These are phyloP conservation scores for Mechanitis mazaeus DNA, from an alignment of 2,888 invertebrate species.

Conservation along the genomic window DNA sequence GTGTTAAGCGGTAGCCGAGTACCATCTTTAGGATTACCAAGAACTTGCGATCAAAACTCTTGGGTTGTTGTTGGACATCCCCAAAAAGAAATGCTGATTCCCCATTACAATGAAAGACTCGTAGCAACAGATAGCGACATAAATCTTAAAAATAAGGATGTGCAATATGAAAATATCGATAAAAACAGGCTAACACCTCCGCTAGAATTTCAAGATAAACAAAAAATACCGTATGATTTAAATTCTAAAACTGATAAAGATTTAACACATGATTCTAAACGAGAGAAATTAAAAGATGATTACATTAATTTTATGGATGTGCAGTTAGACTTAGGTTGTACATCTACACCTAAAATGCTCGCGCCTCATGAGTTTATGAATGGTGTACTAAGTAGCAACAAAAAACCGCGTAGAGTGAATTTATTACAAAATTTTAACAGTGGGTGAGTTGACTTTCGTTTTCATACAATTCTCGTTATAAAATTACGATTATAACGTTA, in stretches of 20 bases:
- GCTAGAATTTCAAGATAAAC: slow-evolving; percentile 67
- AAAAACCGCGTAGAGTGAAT: slow-evolving; percentile 52
- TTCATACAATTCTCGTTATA: not conserved
- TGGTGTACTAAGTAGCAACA: slow-evolving; percentile 43
- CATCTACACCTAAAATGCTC: slow-evolving; percentile 71
- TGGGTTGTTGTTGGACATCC: slow-evolving; percentile 69
- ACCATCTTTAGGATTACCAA: slow-evolving; percentile 64
- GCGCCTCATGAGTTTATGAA: slow-evolving; percentile 63
- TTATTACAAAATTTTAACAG: slow-evolving; percentile 61
- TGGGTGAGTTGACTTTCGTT: slow-evolving; percentile 52
- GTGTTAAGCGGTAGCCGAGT: slow-evolving; percentile 60
- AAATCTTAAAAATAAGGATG: slow-evolving; percentile 44
- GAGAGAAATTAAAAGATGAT: slow-evolving; percentile 70
- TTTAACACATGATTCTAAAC: slow-evolving; percentile 63
- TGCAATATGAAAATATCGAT: slow-evolving; percentile 40
- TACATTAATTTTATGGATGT: slow-evolving; percentile 59
- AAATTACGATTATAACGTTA: not conserved
- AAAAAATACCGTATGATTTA: slow-evolving; percentile 53
- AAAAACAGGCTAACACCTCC: slow-evolving; percentile 65
- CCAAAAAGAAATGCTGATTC: slow-evolving; percentile 60
- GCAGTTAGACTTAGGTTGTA: slow-evolving; percentile 65
- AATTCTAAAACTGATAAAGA: slow-evolving; percentile 54
- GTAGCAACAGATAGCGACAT: slow-evolving; percentile 48
- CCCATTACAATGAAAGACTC: slow-evolving; percentile 64
- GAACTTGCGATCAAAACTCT: slow-evolving; percentile 55